A percentile compares a stretch with the other conserved stretches of the same genome.
Evolutionary conservation across 2,797 vertebrate genomes (phyloP).

Genomic region (Falco berigora): DNA sequence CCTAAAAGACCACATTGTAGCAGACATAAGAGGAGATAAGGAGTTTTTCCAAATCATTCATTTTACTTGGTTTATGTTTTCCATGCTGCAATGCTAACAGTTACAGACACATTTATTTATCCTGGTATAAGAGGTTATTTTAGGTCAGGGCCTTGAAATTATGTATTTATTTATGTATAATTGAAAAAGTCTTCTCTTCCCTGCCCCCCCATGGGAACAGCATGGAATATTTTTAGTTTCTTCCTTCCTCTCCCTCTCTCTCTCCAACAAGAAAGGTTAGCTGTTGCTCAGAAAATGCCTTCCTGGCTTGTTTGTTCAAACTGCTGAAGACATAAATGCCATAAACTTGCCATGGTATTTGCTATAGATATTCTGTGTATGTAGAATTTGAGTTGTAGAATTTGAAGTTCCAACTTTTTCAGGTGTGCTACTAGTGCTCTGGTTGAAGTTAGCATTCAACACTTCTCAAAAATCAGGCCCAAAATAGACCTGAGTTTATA

Average conservation of each 20-base stretch:
- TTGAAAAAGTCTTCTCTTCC: slow-evolving; percentile 6
- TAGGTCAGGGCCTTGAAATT: slow-evolving; percentile 26
- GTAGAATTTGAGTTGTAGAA: background rate
- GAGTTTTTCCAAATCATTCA: background rate
- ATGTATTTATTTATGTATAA: slow-evolving; percentile 48
- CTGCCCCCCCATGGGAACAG: background rate
- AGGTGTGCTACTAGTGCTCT: background rate
- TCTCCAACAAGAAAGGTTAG: background rate
- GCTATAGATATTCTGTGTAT: background rate
- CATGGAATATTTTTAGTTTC: slow-evolving; percentile 41
- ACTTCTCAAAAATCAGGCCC: background rate
- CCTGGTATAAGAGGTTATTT: slow-evolving; percentile 6
- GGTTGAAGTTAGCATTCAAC: background rate
- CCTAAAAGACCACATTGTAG: background rate
- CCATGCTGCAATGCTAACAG: background rate
- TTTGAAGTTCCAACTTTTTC: background rate
- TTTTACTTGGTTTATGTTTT: slow-evolving; percentile 38
- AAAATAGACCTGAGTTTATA: background rate
- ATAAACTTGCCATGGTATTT: background rate
- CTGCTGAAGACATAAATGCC: background rate
- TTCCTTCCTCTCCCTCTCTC: background rate
- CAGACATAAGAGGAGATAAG: background rate
- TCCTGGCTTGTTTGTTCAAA: background rate
- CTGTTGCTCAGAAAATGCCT: background rate
- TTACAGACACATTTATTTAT: slow-evolving; percentile 46